Evolutionary conservation across 2,888 invertebrate species (phyloP).

Genomic region (Athalia rosae): DNA sequence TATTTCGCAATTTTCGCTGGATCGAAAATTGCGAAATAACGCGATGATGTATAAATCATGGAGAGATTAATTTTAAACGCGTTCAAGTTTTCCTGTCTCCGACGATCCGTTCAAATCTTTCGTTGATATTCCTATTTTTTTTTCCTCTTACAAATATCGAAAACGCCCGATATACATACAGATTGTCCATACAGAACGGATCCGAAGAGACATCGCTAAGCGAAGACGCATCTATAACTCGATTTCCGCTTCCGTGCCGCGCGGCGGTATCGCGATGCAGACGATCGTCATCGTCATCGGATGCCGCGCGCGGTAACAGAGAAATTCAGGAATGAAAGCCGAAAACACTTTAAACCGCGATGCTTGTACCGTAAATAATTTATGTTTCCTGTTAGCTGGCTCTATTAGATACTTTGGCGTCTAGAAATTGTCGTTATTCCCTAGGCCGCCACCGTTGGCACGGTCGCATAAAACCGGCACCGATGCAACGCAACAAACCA

Average conservation of each 20-base stretch:
- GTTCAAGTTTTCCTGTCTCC: conserved; percentile 25
- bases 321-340: conserved; percentile 15
- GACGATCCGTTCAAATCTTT: not conserved
- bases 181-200: not conserved
- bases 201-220: conserved; percentile 21
- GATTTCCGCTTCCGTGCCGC: not conserved
- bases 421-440: conserved; percentile 35
- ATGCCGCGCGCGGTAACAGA: not conserved
- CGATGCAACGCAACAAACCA: conserved; percentile 27
- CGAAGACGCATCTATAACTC: conserved; percentile 1
- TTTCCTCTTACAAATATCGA: not conserved
- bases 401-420: conserved; percentile 54
- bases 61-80: not conserved
- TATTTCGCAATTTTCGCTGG: conserved; percentile 65
- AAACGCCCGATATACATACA: not conserved
- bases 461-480: conserved; percentile 10
- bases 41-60: not conserved
- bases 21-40: conserved; percentile 60
- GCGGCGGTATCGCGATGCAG: not conserved
- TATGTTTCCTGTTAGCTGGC: conserved; percentile 53
- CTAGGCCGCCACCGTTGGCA: conserved; percentile 23
- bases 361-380: conserved; percentile 52
- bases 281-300: not conserved
- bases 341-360: conserved; percentile 27
- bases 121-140: not conserved